phyloP scores from a whole-genome alignment of 1,140 invertebrate genomes.

The Andrena cerasifolii region DNA sequence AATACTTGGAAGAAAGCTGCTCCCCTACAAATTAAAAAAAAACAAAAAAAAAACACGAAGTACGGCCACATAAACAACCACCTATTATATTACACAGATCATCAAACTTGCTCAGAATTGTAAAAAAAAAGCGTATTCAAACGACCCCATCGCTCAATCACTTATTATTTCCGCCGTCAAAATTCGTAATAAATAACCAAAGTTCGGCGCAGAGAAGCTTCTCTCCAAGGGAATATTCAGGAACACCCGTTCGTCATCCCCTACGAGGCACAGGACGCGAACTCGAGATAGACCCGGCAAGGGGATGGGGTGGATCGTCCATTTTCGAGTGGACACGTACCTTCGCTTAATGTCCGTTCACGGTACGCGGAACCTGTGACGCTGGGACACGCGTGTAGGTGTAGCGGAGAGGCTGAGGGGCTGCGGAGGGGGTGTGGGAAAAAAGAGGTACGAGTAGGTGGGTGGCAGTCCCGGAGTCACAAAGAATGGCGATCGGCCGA shows the following conservation, averaged over 20 bases:
- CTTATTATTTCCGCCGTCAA: too few species aligned
- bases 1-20: too few species aligned
- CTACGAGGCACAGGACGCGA: not conserved
- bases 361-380: constrained; percentile 10
- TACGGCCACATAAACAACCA: too few species aligned
- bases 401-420: too few species aligned
- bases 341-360: constrained; percentile 54
- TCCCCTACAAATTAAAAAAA: too few species aligned
- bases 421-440: not conserved
- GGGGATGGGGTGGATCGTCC: constrained; percentile 21
- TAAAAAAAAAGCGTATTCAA: too few species aligned
- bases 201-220: not conserved
- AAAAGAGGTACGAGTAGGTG: not conserved
- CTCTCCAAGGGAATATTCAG: not conserved
- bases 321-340: constrained; percentile 54
- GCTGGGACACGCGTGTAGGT: constrained; percentile 5
- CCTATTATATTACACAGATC: too few species aligned
- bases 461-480: constrained; percentile 41
- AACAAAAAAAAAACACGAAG: too few species aligned
- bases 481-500: constrained; percentile 53
- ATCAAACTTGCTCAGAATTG: too few species aligned
- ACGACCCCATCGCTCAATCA: too few species aligned
- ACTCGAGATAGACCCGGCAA: not conserved
- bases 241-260: not conserved
- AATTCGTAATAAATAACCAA: too few species aligned